These are phyloP conservation scores for Xenopus borealis DNA, from an alignment of 2,113 vertebrate species.

Conservation along the genomic window DNA sequence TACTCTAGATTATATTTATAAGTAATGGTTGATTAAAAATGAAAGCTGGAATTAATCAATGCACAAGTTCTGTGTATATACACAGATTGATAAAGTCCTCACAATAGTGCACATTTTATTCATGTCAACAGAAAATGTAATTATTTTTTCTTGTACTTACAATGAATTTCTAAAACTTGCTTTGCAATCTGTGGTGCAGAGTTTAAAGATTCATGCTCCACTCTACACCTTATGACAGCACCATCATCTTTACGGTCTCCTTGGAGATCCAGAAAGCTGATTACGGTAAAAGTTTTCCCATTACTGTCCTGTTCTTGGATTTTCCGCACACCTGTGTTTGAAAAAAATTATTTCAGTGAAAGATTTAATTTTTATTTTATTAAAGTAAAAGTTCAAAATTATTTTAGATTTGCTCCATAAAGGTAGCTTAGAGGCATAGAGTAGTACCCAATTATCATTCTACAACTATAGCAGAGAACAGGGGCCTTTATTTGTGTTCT, in stretches of 20 bases:
- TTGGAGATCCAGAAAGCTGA: constrained; percentile 83
- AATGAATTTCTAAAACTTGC: constrained; percentile 96
- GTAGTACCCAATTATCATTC: not conserved
- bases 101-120: too few relatives aligned
- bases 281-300: constrained; percentile 88
- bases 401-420: not conserved
- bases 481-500: too few relatives aligned
- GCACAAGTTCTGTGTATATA: too few relatives aligned
- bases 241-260: constrained; percentile 87
- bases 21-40: too few relatives aligned
- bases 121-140: too few relatives aligned
- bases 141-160: constrained; percentile 71
- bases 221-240: constrained; percentile 87
- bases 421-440: not conserved
- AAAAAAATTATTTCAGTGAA: constrained; percentile 38
- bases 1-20: too few relatives aligned
- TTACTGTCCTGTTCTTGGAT: constrained; percentile 81
- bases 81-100: too few relatives aligned
- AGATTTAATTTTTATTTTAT: not conserved
- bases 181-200: constrained; percentile 87
- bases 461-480: too few relatives aligned
- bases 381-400: not conserved
- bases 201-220: constrained; percentile 88
- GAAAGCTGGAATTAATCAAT: too few relatives aligned
- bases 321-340: constrained; percentile 73